Evolutionary conservation across 2,888 invertebrate genomes (phyloP).

Genomic region (Endomychus coccineus): DNA sequence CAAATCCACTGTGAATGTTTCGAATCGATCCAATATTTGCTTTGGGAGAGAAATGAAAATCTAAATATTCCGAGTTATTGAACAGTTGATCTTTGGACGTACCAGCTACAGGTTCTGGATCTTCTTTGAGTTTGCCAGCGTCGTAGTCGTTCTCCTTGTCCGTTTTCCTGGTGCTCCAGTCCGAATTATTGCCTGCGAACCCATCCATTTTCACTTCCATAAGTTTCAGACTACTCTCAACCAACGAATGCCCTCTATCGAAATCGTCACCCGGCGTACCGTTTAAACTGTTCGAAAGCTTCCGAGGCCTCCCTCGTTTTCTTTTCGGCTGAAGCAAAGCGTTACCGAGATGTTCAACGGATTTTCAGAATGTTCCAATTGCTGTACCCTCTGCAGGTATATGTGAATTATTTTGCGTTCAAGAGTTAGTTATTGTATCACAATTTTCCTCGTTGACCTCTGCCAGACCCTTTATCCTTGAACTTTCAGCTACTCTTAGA

Average conservation of each 20-base stretch:
- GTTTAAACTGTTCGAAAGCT: slow-evolving; percentile 77
- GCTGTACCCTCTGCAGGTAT: slow-evolving; percentile 55
- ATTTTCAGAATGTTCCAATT: slow-evolving; percentile 43
- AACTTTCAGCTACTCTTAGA: slow-evolving; percentile 79
- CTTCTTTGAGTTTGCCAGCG: slow-evolving; percentile 48
- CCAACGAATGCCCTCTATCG: slow-evolving; percentile 37
- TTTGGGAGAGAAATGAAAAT: too few relatives aligned
- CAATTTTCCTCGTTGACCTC: slow-evolving; percentile 88
- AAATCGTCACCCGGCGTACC: slow-evolving; percentile 55
- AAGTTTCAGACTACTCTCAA: slow-evolving; percentile 66
- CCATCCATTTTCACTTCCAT: slow-evolving; percentile 75
- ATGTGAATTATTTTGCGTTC: slow-evolving; percentile 50
- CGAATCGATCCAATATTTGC: too few relatives aligned
- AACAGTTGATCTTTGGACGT: slow-evolving; percentile 42
- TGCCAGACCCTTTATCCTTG: slow-evolving; percentile 83
- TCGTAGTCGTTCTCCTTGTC: slow-evolving; percentile 47
- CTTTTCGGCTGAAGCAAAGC: slow-evolving; percentile 79
- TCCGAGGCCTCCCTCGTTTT: slow-evolving; percentile 80
- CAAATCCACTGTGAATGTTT: too few relatives aligned
- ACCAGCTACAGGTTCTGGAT: slow-evolving; percentile 48
- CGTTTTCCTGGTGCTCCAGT: slow-evolving; percentile 58
- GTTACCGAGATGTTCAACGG: slow-evolving; percentile 70
- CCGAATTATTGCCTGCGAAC: slow-evolving; percentile 55
- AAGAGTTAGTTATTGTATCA: slow-evolving; percentile 66
- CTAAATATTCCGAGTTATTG: slow-evolving; percentile 32